These are phyloP conservation scores for Drosophila infuscata DNA, from an alignment of 2,888 invertebrate species.

Conservation along the genomic window DNA sequence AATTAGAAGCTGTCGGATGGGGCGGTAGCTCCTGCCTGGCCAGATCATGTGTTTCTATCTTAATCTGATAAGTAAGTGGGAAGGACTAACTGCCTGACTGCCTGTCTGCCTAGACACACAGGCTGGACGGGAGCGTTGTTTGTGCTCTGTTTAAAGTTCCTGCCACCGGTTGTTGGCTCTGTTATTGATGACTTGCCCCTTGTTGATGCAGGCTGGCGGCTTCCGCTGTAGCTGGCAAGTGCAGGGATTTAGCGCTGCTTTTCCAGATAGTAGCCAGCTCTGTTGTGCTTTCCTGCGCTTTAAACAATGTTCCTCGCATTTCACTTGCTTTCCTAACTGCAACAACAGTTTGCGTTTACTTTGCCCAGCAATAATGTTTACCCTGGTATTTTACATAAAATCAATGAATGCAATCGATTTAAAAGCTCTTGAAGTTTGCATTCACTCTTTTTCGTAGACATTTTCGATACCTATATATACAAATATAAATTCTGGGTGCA, in stretches of 20 bases:
- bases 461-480: neutral
- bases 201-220: constrained; percentile 30
- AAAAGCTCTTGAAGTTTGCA: constrained; percentile 26
- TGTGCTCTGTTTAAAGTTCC: constrained; percentile 53
- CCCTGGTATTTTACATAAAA: constrained; percentile 45
- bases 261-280: constrained; percentile 47
- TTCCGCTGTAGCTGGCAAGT: constrained; percentile 53
- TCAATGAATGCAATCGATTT: constrained; percentile 65
- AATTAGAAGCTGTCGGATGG: constrained; percentile 54
- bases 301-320: constrained; percentile 45
- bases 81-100: constrained; percentile 1
- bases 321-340: constrained; percentile 23
- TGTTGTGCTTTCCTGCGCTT: constrained; percentile 42
- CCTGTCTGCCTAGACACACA: constrained; percentile 6
- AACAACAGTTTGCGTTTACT: constrained; percentile 58
- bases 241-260: constrained; percentile 65
- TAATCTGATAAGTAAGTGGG: constrained; percentile 71
- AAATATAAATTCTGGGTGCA: neutral
- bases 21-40: constrained; percentile 11
- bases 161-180: constrained; percentile 47
- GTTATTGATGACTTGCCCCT: constrained; percentile 66
- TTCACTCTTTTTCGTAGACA: neutral
- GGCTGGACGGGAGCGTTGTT: constrained; percentile 37
- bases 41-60: constrained; percentile 73
- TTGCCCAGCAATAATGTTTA: constrained; percentile 44